Conservation (phyloP, 2,113 vertebrate genomes). For the Phylloscopus whistleri region DNA sequence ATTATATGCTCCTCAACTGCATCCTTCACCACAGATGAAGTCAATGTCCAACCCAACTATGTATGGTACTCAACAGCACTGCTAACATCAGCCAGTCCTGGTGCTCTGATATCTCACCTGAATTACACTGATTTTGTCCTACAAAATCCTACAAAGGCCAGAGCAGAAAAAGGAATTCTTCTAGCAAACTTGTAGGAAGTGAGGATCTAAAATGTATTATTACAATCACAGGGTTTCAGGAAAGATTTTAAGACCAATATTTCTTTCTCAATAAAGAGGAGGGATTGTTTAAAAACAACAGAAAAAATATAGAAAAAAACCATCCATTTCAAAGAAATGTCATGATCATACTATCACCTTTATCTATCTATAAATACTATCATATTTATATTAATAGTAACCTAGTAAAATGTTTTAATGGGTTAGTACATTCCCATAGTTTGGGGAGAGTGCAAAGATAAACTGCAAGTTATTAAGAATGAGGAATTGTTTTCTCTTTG, state of each 20-base stretch:
- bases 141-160: background rate
- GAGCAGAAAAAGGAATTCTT: background rate
- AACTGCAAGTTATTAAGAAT: background rate
- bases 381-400: background rate
- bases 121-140: background rate
- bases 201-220: background rate
- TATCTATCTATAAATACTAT: background rate
- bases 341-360: background rate
- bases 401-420: background rate
- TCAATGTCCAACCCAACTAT: background rate
- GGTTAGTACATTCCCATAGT: rapidly evolving
- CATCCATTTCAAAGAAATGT: background rate
- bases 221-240: background rate
- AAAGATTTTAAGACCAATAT: background rate
- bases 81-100: background rate
- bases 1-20: background rate
- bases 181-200: background rate
- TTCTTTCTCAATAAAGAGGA: background rate
- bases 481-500: background rate
- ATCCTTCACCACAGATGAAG: background rate
- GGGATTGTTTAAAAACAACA: background rate
- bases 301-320: background rate
- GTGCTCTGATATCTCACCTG: background rate
- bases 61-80: background rate
- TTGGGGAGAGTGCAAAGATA: background rate